Conservation (phyloP, 2,113 vertebrate genomes). For the Paraplagusia blochii region DNA sequence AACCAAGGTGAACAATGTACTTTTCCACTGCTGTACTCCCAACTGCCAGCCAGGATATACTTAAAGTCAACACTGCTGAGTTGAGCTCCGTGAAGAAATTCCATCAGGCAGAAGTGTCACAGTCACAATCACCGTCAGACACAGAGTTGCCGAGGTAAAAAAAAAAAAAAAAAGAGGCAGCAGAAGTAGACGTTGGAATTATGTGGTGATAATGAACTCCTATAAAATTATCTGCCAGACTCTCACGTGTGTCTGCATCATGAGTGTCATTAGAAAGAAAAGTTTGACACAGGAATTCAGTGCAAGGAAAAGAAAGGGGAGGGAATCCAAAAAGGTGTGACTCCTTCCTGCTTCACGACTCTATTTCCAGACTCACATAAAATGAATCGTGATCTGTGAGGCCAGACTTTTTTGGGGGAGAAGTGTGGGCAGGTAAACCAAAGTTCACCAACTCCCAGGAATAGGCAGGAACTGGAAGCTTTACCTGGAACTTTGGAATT, state of each 20-base stretch:
- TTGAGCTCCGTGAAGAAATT: neutral
- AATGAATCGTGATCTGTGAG: neutral
- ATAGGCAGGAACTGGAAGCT: neutral
- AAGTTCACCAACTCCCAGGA: neutral
- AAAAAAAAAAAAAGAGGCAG: neutral
- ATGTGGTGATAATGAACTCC: neutral
- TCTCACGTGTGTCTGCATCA: neutral
- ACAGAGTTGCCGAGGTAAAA: neutral
- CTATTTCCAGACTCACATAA: neutral
- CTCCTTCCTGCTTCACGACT: neutral
- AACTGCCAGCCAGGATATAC: neutral
- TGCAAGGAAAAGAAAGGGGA: neutral
- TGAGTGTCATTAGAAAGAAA: neutral
- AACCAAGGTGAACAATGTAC: neutral
- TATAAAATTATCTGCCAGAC: neutral
- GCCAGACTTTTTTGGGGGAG: neutral
- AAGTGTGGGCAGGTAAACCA: neutral
- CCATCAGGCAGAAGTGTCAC: conserved; percentile 5
- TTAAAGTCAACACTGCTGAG: conserved; percentile 14
- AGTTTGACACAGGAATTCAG: neutral
- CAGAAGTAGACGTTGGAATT: neutral
- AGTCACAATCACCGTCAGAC: neutral
- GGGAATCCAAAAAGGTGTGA: neutral
- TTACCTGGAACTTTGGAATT: neutral
- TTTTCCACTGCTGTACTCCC: neutral